phyloP scores from a whole-genome alignment of 2,113 vertebrate species.

The Silurus asotus region DNA sequence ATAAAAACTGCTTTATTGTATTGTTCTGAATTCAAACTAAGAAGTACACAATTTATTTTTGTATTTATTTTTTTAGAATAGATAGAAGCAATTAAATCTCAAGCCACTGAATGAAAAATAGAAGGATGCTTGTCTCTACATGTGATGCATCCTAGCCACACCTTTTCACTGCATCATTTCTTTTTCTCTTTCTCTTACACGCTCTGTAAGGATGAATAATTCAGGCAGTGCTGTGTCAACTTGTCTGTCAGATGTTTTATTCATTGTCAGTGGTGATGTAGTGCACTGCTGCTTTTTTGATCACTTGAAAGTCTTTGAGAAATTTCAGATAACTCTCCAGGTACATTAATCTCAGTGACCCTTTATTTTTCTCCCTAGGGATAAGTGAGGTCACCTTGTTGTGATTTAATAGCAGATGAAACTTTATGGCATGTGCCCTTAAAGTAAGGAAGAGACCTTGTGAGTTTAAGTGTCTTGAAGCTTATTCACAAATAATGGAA shows the following conservation, averaged over 20 bases:
- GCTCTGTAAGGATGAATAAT: constrained; percentile 68
- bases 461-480: background rate
- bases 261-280: constrained; percentile 59
- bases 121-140: background rate
- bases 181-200: background rate
- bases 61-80: background rate
- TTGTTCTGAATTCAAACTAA: background rate
- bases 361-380: background rate
- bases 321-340: background rate
- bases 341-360: constrained; percentile 17
- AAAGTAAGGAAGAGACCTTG: background rate
- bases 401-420: background rate
- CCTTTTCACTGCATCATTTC: constrained; percentile 33
- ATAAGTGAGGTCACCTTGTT: background rate
- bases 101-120: background rate
- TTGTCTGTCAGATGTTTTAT: constrained; percentile 70
- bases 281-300: constrained; percentile 24
- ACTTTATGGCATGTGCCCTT: background rate
- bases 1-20: background rate
- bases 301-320: constrained; percentile 28
- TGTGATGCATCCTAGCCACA: constrained; percentile 38
- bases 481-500: background rate
- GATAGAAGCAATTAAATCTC: background rate
- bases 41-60: background rate
- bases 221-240: constrained; percentile 63